Base-by-base conservation (phyloP, 2,797 vertebrate species). In the Pogoniulus pusillus region DNA sequence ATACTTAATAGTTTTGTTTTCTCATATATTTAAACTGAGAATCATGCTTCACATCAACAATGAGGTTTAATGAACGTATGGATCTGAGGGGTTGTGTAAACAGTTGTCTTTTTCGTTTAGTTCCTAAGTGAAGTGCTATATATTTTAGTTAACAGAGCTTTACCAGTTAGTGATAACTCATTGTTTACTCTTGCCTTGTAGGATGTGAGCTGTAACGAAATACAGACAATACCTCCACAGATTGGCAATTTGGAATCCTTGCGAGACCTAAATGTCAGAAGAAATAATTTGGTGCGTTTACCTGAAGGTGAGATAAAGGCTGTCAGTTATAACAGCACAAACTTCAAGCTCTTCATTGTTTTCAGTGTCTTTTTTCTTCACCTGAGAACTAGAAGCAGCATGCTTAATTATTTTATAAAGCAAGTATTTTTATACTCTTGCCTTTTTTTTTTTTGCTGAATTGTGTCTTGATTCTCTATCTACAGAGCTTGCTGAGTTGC, bases 201-300 rank as follows among this genome's bases (percentile, higher is more conserved):
- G 99, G 99, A 99, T 73, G 98, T 99, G 64, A 99, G 99, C 97
- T 99, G 99, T 96, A 99, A 99, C 92, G 99, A 99, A 97, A 98
- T 99, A 97, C 98, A 99, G 97, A 98, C 97, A 73, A 94, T 99
- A 90, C 99, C 99, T 64, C 96, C 98, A 27, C 98, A 99, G 95
- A 97, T 99, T 54, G 98, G 98, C 91, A 97, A 97, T 93, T 96
- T 99, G 94, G 98, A 99, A 93, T 96, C 97, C 51, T 97, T 99
- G 49, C 95, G 98, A 75, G 99, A 99, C 96, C 97, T 99, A 69
- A 99, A 99, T 93, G 97, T 99, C 90, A 98, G 99, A 96, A 98
- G 99, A 93, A 99, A 99, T 97, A 98, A 99, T 96, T 98, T 99
- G 96, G 96, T 98, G 69, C 97, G 62, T 65, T 98, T 99, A 81